These are phyloP conservation scores for Thaumetopoea pityocampa DNA, from an alignment of 1,140 invertebrate genomes.

Conservation along the genomic window DNA sequence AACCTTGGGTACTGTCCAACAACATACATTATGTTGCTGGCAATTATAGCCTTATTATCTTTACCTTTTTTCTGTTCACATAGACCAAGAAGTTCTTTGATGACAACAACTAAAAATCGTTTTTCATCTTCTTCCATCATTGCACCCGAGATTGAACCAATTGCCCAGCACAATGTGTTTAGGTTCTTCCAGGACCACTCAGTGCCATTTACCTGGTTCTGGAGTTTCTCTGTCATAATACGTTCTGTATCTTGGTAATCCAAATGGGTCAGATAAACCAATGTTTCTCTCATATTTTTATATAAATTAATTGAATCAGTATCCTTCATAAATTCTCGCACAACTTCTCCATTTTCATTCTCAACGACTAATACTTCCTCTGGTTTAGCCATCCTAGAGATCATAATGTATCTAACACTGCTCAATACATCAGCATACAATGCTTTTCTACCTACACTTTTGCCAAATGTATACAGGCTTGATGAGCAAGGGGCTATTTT, in stretches of 20 bases:
- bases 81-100: constrained; percentile 97
- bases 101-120: constrained; percentile 98
- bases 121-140: constrained; percentile 99
- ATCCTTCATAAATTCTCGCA: constrained; percentile 99
- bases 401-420: constrained; percentile 98
- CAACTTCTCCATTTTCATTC: constrained; percentile 99
- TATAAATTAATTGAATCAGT: constrained; percentile 99
- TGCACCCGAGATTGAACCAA: constrained; percentile 99
- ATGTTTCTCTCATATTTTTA: constrained; percentile 99
- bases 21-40: constrained; percentile 99
- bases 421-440: constrained; percentile 90
- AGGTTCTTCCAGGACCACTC: constrained; percentile 99
- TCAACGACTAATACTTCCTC: constrained; percentile 99
- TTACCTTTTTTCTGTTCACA: constrained; percentile 99
- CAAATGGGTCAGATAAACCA: constrained; percentile 99
- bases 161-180: constrained; percentile 99
- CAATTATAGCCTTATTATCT: constrained; percentile 99
- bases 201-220: constrained; percentile 98
- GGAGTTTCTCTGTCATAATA: constrained; percentile 99
- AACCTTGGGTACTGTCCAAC: constrained; percentile 99
- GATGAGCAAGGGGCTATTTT: constrained; percentile 80
- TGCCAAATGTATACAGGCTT: constrained; percentile 61
- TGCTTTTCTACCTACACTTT: constrained; percentile 73
- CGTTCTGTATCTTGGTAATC: constrained; percentile 98
- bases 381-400: constrained; percentile 99